Base-by-base conservation (phyloP, 1,140 invertebrate genomes). In the Bradysia coprophila region DNA sequence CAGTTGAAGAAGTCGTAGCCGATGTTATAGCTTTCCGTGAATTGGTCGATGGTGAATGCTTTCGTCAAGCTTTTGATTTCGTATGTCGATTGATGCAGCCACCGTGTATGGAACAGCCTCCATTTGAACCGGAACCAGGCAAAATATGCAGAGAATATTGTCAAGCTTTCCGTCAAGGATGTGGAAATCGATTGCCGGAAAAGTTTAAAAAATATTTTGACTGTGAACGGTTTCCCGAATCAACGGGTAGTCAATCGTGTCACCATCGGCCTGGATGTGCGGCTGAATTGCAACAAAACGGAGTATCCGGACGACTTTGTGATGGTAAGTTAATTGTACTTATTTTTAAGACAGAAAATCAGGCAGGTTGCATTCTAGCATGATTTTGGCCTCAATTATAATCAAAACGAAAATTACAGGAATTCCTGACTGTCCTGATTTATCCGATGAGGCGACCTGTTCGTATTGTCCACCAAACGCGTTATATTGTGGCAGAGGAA, bases 41-140 rank as follows among this genome's bases (percentile, higher is more conserved):
- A 59, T 62, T 90, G 1, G 74, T 89, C 2, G 86, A 92, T 54
- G 81, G 81, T 1, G 85, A 90, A 61, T 92, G 87, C 53, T 88
- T 83, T 48, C 67, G 79, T 44, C 66, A 82, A 46, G 81, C 86
- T 2, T 77, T 82, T 59, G 83, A 90, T 46, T 88, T 90, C 52
- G 72, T 91, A 8, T 91, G 87, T 51, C 77, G 83, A 50, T 63
- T 87, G 18, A 59, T 90, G 1, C 87, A 92, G 57, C 86, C 87
- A 0, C 66, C 75, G 0, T 89, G 86, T 59, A 49, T 68, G 11
- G 51, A 53, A 3, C 55, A 58, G 33, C 52, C 51, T n/a, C 31
- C 44, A 21, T 37, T 51, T 21, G 47, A 56, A 44, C 57, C 57
- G 19, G 54, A 51, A 10, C 44, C 55, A 0, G 57, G 57, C 1